phyloP scores from a whole-genome alignment of 2,113 vertebrate genomes.

The Prolemur simus region DNA sequence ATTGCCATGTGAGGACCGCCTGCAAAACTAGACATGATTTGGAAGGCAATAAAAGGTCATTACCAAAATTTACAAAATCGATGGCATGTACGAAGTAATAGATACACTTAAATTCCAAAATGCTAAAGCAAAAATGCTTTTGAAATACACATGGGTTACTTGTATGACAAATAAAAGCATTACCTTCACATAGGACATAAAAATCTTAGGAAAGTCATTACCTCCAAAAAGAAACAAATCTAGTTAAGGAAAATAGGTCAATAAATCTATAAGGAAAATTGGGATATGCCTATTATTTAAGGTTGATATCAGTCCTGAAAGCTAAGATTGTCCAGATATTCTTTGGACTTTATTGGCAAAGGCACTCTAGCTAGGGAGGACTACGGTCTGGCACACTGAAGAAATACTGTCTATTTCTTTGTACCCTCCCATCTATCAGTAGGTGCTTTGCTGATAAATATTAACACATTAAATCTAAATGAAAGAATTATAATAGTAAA shows the following conservation, averaged over 20 bases:
- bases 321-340: not conserved
- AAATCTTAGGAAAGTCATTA: conserved; percentile 10
- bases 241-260: not conserved
- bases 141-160: conserved; percentile 28
- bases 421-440: not conserved
- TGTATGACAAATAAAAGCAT: conserved; percentile 8
- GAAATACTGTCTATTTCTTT: not conserved
- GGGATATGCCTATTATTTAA: not conserved
- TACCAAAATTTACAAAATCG: not conserved
- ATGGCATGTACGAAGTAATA: not conserved
- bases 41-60: not conserved
- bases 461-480: not conserved
- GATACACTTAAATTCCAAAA: not conserved
- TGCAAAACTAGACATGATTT: not conserved
- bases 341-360: not conserved
- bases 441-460: not conserved
- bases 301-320: not conserved
- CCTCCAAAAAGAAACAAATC: not conserved
- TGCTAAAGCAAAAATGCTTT: conserved; percentile 16
- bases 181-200: not conserved
- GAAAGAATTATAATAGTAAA: not conserved
- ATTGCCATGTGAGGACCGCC: not conserved
- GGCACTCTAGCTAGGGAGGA: not conserved
- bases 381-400: not conserved
- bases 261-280: not conserved